Evolutionary conservation across 2,113 vertebrate genomes (phyloP), one percentile per base, ranked within the genome.

Genomic region (Nothoprocta perdicaria): DNA sequence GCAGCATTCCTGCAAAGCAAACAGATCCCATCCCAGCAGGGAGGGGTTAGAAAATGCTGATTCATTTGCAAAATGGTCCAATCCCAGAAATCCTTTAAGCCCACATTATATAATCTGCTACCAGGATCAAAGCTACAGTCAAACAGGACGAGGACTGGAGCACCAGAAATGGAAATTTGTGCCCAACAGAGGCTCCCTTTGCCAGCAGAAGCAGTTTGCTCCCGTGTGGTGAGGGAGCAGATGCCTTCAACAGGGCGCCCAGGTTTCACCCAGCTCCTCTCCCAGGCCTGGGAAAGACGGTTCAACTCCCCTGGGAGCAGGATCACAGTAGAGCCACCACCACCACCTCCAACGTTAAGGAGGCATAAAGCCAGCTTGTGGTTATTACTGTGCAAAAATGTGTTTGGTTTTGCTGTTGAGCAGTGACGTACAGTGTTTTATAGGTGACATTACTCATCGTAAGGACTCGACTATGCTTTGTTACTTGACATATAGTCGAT

Each of bases 1-100:
- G 83, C 74, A 90, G 75, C 50, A 40, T 92, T 65, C 65, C 79
- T 58, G 84, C 16, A 69, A 95, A 84, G 85, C 41, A 94, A 88
- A 95, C 94, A 95, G 94, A 96, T 91, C 86, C 86, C 60, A 92
- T 89, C 92, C 69, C 90, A 92, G 92, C 90, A 95, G 93, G 91
- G 48, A 92, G 48, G 68, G 74, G 48, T 89, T 75, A 86, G 89
- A 92, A 95, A 88, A 61, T 95, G 93, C 96, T 88, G 95, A 96
- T 95, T 95, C 85, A 91, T 91, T 76, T 90, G 89, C 66, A 94
- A 60, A 89, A 75, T 8, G 79, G 60, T 75, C 79, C 69, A 61
- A 19, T 75, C 68, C 68, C 76, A 67, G 66, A 93, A 93, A 92
- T 48, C 84, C 75, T 81, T 74, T 72, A 71, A 93, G 1, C 16